phyloP scores from a whole-genome alignment of 2,888 invertebrate species.

The Chloroclysta siterata region DNA sequence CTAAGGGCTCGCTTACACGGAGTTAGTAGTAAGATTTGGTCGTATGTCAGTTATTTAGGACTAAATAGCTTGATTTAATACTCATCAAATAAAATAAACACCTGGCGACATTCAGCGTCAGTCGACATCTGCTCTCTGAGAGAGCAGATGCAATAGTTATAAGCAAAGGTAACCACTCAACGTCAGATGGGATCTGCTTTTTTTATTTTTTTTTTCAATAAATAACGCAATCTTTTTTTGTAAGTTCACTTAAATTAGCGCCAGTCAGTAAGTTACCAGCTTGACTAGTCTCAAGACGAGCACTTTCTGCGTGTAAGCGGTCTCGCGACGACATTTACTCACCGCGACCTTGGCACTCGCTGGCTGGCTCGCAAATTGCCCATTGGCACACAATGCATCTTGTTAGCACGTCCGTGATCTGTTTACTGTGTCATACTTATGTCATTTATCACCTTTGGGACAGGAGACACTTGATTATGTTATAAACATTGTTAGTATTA shows the following conservation, averaged over 20 bases:
- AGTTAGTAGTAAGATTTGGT: slow-evolving; percentile 5
- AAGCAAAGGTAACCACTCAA: too few species aligned
- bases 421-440: slow-evolving; percentile 10
- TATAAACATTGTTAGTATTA: not conserved
- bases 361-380: slow-evolving; percentile 24
- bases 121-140: too few species aligned
- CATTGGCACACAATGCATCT: slow-evolving; percentile 26
- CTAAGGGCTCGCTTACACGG: slow-evolving; percentile 5
- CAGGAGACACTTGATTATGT: not conserved
- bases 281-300: not conserved
- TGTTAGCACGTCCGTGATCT: slow-evolving; percentile 20
- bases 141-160: too few species aligned
- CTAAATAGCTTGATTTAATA: too few species aligned
- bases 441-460: not conserved
- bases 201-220: too few species aligned
- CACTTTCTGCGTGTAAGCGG: not conserved
- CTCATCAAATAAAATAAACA: too few species aligned
- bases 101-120: too few species aligned
- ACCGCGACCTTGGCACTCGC: slow-evolving; percentile 26
- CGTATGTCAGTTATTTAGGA: too few species aligned
- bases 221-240: too few species aligned
- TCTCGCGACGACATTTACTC: not conserved
- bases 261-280: not conserved
- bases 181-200: too few species aligned
- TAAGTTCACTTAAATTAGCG: too few species aligned